These are phyloP conservation scores for Bubo blakistoni DNA, from an alignment of 2,113 vertebrate genomes.

Conservation along the genomic window DNA sequence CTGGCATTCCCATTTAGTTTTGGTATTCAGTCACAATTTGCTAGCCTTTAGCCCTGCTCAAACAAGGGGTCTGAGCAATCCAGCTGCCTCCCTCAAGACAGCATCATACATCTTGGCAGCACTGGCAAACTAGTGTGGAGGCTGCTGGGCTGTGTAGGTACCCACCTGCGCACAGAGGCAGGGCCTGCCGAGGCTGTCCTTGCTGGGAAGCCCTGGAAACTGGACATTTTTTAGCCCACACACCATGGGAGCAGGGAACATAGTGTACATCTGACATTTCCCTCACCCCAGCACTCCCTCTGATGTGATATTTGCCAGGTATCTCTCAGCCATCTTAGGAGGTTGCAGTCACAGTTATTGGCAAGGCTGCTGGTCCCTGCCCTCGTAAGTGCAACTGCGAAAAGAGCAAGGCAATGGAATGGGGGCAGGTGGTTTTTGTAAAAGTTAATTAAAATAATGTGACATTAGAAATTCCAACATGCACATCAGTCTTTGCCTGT, in stretches of 20 bases:
- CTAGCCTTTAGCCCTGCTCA: not conserved
- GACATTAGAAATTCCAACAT: not conserved
- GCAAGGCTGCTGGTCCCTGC: not conserved
- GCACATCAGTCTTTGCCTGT: not conserved
- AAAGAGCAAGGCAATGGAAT: not conserved
- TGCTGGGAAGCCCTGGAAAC: not conserved
- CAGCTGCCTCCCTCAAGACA: not conserved
- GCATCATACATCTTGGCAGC: not conserved
- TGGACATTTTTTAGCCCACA: not conserved
- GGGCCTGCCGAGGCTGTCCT: not conserved
- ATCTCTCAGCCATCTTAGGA: not conserved
- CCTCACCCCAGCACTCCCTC: not conserved
- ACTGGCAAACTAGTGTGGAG: not conserved
- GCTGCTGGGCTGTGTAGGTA: not conserved
- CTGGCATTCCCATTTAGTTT: not conserved
- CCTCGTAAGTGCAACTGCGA: not conserved
- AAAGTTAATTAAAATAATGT: not conserved
- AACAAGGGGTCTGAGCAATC: not conserved
- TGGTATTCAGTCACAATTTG: not conserved
- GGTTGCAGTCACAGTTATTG: not conserved
- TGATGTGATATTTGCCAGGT: not conserved
- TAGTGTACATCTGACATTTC: not conserved
- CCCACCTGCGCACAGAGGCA: not conserved
- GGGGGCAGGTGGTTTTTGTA: not conserved
- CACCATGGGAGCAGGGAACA: not conserved